Conservation (phyloP, 2,113 vertebrate species). For the Corythaeola cristata region DNA sequence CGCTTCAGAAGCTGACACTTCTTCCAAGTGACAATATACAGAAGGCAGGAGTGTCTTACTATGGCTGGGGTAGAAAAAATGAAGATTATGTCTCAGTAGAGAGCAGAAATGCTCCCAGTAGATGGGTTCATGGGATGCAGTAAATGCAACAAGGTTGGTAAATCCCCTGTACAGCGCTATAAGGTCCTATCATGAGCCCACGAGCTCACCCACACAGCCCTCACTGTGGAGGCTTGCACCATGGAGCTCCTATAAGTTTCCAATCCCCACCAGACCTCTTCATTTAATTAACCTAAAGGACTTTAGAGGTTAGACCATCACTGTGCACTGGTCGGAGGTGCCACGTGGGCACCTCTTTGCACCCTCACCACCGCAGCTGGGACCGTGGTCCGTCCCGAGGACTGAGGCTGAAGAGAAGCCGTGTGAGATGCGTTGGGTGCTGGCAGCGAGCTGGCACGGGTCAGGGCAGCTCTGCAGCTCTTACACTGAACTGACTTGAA, state of each 20-base stretch:
- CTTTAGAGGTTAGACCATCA: not conserved
- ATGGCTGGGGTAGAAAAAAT: not conserved
- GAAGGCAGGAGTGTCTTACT: not conserved
- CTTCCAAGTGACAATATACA: not conserved
- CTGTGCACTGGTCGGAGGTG: not conserved
- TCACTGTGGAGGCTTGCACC: not conserved
- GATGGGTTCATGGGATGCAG: not conserved
- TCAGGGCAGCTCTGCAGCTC: not conserved
- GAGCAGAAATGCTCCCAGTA: not conserved
- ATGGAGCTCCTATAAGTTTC: not conserved
- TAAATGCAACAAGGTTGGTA: not conserved
- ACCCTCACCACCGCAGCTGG: fast-evolving
- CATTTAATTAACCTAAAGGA: not conserved
- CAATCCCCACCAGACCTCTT: not conserved
- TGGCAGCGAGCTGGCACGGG: fast-evolving
- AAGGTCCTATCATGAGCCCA: not conserved
- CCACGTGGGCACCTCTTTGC: not conserved
- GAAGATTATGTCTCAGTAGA: not conserved
- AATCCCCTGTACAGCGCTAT: not conserved
- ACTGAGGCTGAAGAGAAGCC: not conserved
- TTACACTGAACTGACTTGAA: not conserved
- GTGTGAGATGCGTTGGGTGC: not conserved
- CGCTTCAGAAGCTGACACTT: not conserved
- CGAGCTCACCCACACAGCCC: not conserved
- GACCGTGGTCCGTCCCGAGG: fast-evolving